A percentile compares a stretch with the other conserved stretches of the same genome.
Conservation (phyloP, 2,888 invertebrate genomes). For the Clanis bilineata region DNA sequence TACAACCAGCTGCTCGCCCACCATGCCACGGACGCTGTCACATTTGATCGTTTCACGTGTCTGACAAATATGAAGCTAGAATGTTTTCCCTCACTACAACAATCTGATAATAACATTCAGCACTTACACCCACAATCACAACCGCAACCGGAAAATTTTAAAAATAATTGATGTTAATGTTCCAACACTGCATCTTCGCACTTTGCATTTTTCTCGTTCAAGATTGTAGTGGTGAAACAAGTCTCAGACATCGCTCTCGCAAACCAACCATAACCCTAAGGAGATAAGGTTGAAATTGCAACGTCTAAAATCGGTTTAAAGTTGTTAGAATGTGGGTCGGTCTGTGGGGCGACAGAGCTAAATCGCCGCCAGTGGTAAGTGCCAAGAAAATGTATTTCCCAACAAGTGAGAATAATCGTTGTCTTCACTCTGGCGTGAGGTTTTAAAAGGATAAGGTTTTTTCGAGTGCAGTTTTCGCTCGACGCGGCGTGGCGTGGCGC, state of each 20-base stretch:
- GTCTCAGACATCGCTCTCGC: conserved; percentile 7
- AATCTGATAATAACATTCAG: not conserved
- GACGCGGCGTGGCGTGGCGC: not conserved
- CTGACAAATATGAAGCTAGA: not conserved
- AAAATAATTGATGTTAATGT: conserved; percentile 45
- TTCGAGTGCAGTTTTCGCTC: conserved; percentile 21
- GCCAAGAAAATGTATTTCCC: conserved; percentile 75
- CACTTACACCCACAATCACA: conserved; percentile 4
- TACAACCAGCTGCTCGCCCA: no score
- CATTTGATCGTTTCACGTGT: no score
- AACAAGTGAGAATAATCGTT: conserved; percentile 77
- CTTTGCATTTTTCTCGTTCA: conserved; percentile 60
- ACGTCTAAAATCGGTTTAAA: conserved; percentile 17
- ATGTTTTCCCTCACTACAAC: not conserved
- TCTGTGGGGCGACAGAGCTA: conserved; percentile 62
- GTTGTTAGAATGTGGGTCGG: conserved; percentile 41
- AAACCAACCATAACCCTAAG: not conserved
- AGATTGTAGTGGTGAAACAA: conserved; percentile 42
- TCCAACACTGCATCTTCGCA: conserved; percentile 56
- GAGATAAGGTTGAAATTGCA: conserved; percentile 8
- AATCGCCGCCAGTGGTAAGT: conserved; percentile 73
- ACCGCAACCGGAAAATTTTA: conserved; percentile 8
- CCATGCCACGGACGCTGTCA: no score
- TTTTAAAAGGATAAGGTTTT: conserved; percentile 57
- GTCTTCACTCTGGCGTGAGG: conserved; percentile 52